Conservation (phyloP, 2,113 vertebrate species). For the Oreochromis tanganicae region DNA sequence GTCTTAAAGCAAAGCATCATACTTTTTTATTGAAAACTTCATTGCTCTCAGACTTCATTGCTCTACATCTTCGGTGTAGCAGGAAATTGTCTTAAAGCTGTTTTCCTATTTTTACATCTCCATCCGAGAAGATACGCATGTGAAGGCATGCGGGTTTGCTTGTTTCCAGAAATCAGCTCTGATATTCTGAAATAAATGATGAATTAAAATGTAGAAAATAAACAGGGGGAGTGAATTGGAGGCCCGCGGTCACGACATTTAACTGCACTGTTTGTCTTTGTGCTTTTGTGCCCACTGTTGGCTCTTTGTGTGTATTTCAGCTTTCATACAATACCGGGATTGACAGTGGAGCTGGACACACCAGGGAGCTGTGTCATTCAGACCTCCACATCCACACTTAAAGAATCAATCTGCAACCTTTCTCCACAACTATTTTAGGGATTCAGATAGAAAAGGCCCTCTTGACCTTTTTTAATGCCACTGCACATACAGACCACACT, state of each 20-base stretch:
- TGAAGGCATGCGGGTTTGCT: background rate
- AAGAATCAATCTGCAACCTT: slow-evolving; percentile 24
- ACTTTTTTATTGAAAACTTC: background rate
- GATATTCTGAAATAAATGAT: background rate
- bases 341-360: background rate
- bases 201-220: slow-evolving; percentile 16
- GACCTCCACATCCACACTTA: background rate
- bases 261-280: background rate
- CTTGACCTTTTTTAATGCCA: slow-evolving; percentile 49
- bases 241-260: background rate
- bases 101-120: background rate
- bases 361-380: slow-evolving; percentile 3
- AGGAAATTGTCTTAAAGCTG: background rate
- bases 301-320: background rate
- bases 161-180: background rate
- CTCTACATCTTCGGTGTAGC: background rate
- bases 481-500: slow-evolving; percentile 30
- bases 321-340: background rate
- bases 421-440: background rate
- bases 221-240: background rate
- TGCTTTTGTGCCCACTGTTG: background rate
- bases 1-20: background rate
- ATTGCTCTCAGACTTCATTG: background rate
- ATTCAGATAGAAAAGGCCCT: slow-evolving; percentile 10
- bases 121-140: background rate